Evolutionary conservation across 2,797 vertebrate genomes (phyloP), one percentile per base, ranked within the genome.

Genomic region (Salmo trutta): DNA sequence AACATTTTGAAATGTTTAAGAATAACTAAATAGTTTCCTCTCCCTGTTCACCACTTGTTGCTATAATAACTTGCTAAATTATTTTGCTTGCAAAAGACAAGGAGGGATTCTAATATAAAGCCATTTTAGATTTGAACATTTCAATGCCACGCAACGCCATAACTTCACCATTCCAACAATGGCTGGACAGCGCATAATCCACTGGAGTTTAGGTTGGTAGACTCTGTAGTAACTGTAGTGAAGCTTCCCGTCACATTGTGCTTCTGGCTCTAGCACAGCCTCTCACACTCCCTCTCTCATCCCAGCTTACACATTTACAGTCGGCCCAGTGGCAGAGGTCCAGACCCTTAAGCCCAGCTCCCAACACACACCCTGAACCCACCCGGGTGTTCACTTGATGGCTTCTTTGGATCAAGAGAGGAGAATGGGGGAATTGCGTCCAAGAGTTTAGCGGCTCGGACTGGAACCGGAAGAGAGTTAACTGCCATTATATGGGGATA

Each of bases 321-420:
- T 66, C 73, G 75, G 70, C 75, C 56, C 85, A 33, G 36, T 71
- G 83, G 78, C 71, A 12, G 62, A 65, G 24, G 68, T 80, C 85
- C 82, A 85, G 81, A 56, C 77, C 78, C 31, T 2, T 86, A 79
- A 82, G 67, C 75, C 80, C 80, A 81, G 82, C 66, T 81, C 78
- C 84, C 80, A 77, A 75, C 65, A 19, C 75, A 81, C 27, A 75
- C 74, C 16, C 77, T 59, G 56, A 21, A 21, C 8, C 17, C 17
- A 59, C 41, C 41, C 36, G 2, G 82, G 78, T 76, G 47, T 80
- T 77, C 77, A 74, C 81, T 75, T 75, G 68, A 71, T 79, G 79
- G 77, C 77, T 75, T 80, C 41, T 54, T 69, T 80, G 77, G 71
- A 75, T 6, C 29, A 52, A 21, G 41, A 59, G 69, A 80, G 78